Percentiles rank a stretch among this genome's conserved stretches.
phyloP scores from a whole-genome alignment of 1,140 invertebrate species.

The Achatina immaculata region DNA sequence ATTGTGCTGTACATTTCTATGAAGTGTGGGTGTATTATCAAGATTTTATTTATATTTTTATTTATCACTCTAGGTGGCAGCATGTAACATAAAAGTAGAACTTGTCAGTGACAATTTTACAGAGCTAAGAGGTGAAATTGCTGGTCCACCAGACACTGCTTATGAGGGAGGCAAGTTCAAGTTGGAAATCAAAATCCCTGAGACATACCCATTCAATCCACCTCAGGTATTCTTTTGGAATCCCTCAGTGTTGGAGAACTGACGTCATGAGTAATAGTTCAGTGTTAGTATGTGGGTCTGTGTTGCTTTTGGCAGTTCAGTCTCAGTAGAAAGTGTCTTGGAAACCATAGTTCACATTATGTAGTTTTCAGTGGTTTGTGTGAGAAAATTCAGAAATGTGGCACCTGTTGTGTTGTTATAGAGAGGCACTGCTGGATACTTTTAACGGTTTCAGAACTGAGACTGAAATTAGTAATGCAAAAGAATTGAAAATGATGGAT shows the following conservation, averaged over 20 bases:
- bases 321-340: no score
- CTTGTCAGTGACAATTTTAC: conserved; percentile 91
- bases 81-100: conserved; percentile 93
- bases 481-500: no score
- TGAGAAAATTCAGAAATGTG: no score
- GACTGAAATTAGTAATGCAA: no score
- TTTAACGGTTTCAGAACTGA: no score
- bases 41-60: background rate
- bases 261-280: no score
- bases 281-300: conserved; percentile 2
- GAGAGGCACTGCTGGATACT: no score
- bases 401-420: no score
- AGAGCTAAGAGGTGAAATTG: conserved; percentile 86
- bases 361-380: no score
- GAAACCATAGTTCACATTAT: no score
- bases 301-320: no score
- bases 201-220: conserved; percentile 99
- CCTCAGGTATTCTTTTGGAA: conserved; percentile 79
- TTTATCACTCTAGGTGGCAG: conserved; percentile 79
- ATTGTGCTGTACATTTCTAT: background rate
- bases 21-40: background rate
- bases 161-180: conserved; percentile 95
- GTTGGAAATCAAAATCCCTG: conserved; percentile 97
- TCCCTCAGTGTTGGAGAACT: background rate
- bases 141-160: conserved; percentile 90